Evolutionary conservation across 1,140 invertebrate genomes (phyloP).

Genomic region (Micrasema longulum): DNA sequence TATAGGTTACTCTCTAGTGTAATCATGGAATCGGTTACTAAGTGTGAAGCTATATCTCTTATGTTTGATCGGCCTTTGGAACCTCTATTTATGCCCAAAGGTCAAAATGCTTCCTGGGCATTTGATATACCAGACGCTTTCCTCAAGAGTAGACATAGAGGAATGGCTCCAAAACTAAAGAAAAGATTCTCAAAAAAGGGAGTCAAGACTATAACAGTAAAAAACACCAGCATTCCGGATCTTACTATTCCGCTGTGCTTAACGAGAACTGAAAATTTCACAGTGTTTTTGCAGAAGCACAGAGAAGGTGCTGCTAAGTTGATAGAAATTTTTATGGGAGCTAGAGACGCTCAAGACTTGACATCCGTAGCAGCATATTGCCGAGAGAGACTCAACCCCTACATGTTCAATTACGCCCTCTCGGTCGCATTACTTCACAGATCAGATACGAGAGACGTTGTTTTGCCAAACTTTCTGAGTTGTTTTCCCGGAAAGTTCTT

Average conservation of each 20-base stretch:
- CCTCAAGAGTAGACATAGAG: conserved; percentile 70
- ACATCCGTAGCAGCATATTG: conserved; percentile 77
- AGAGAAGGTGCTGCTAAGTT: conserved; percentile 74
- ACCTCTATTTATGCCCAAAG: conserved; percentile 79
- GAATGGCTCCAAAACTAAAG: conserved; percentile 65
- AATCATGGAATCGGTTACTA: no score
- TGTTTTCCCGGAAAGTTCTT: conserved; percentile 84
- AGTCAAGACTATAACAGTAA: conserved; percentile 68
- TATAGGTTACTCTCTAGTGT: no score
- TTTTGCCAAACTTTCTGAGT: conserved; percentile 76
- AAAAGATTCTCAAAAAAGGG: conserved; percentile 65
- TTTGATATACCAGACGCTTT: conserved; percentile 74
- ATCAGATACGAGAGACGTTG: conserved; percentile 77
- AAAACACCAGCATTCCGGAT: conserved; percentile 76
- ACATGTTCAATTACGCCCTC: conserved; percentile 82
- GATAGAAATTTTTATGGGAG: conserved; percentile 79
- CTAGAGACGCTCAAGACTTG: conserved; percentile 78
- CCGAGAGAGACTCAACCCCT: conserved; percentile 80
- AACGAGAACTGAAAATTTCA: conserved; percentile 78
- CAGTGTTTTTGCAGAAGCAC: conserved; percentile 81
- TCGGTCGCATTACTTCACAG: conserved; percentile 81
- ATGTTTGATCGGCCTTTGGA: conserved; percentile 83
- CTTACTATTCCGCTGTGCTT: conserved; percentile 74
- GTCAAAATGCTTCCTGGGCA: conserved; percentile 66
- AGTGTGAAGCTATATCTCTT: no score